Evolutionary conservation across 2,113 vertebrate genomes (phyloP).

Genomic region (Myiagra hebetior): DNA sequence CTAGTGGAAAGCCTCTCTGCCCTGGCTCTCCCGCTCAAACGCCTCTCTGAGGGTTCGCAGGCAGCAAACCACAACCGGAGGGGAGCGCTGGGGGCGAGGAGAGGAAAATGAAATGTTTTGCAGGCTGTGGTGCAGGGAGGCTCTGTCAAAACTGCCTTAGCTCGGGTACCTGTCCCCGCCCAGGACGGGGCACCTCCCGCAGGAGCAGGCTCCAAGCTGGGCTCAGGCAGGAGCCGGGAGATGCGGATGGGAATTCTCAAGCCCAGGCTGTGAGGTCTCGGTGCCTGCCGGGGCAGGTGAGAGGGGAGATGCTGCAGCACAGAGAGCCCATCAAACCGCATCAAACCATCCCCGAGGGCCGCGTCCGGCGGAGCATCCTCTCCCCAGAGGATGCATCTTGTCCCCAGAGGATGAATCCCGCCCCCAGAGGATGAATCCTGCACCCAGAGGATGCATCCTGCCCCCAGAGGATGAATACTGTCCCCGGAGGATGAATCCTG

Average conservation of each 20-base stretch:
- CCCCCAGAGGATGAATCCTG: too few species aligned
- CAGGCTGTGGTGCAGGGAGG: background rate
- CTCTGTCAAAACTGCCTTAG: background rate
- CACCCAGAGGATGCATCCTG: too few species aligned
- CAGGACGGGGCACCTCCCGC: background rate
- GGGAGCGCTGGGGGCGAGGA: background rate
- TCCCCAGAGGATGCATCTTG: background rate
- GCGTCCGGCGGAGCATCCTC: accelerated
- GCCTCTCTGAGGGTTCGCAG: background rate
- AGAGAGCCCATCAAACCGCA: background rate
- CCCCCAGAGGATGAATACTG: too few species aligned
- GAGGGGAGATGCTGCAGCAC: background rate
- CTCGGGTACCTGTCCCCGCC: background rate
- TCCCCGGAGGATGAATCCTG: too few species aligned
- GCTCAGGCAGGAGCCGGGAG: background rate
- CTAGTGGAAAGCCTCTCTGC: background rate
- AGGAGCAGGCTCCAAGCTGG: background rate
- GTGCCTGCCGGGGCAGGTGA: background rate
- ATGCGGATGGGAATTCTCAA: background rate
- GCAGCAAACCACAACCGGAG: background rate
- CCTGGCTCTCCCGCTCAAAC: background rate
- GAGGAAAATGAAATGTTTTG: background rate
- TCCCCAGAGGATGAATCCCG: too few species aligned
- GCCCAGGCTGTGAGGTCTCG: background rate
- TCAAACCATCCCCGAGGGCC: background rate